phyloP scores from a whole-genome alignment of 2,113 vertebrate species.

The Dryoscopus gambensis region DNA sequence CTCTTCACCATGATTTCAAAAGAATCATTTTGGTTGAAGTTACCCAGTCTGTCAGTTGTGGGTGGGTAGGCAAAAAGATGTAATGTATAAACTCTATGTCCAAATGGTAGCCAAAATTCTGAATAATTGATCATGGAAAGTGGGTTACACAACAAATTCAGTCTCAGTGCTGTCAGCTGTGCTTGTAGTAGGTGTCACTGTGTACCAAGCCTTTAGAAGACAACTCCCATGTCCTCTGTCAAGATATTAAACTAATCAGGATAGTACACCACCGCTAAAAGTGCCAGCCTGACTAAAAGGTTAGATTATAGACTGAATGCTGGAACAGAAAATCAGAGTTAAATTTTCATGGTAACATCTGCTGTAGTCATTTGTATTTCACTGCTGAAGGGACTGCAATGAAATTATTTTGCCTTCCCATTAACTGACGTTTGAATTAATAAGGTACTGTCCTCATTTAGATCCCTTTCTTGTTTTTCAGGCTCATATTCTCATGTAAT shows the following conservation, averaged over 20 bases:
- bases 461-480: background rate
- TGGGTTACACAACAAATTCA: background rate
- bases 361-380: background rate
- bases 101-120: background rate
- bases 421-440: background rate
- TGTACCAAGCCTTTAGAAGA: background rate
- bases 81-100: background rate
- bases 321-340: background rate
- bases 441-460: background rate
- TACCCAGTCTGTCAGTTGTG: background rate
- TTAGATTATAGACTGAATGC: background rate
- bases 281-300: background rate
- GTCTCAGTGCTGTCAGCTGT: background rate
- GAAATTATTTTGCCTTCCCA: background rate
- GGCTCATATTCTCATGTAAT: background rate
- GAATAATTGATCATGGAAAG: background rate
- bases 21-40: background rate
- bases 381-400: background rate
- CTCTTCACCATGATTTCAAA: background rate
- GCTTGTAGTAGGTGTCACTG: background rate
- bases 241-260: background rate
- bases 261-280: background rate
- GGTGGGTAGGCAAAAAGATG: background rate
- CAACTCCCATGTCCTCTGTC: background rate
- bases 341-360: background rate